phyloP scores from a whole-genome alignment of 2,113 vertebrate genomes.

The Ibidorhyncha struthersii region DNA sequence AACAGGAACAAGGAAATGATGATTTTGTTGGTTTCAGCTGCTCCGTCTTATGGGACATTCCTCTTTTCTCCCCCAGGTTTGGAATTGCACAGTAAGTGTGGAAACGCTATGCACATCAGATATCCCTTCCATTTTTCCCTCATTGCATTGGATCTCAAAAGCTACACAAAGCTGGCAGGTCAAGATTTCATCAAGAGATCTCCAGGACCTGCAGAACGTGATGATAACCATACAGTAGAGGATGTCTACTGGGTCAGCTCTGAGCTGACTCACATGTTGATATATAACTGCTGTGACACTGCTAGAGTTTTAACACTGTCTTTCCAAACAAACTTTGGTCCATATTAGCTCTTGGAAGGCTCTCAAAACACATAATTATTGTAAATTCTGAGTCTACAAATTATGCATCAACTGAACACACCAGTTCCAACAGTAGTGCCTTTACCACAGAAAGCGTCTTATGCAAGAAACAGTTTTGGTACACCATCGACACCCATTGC shows the following conservation, averaged over 20 bases:
- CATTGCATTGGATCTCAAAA: neutral
- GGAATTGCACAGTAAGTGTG: neutral
- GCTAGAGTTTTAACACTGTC: neutral
- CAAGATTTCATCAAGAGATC: neutral
- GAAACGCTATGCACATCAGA: neutral
- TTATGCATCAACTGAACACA: neutral
- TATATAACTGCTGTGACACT: neutral
- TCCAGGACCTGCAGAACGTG: neutral
- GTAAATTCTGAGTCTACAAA: neutral
- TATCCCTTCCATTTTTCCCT: neutral
- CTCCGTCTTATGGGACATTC: neutral
- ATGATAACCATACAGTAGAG: neutral
- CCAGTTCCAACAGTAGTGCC: neutral
- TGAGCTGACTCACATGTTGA: neutral
- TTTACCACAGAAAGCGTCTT: neutral
- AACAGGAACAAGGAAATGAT: neutral
- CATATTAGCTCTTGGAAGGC: neutral
- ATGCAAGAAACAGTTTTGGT: neutral
- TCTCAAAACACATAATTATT: neutral
- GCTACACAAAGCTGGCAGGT: neutral
- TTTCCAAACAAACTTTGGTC: neutral
- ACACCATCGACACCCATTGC: neutral
- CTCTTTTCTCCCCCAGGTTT: neutral
- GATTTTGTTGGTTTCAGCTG: neutral
- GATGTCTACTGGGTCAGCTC: neutral